phyloP scores from a whole-genome alignment of 2,113 vertebrate species.

The Xiphophorus couchianus region DNA sequence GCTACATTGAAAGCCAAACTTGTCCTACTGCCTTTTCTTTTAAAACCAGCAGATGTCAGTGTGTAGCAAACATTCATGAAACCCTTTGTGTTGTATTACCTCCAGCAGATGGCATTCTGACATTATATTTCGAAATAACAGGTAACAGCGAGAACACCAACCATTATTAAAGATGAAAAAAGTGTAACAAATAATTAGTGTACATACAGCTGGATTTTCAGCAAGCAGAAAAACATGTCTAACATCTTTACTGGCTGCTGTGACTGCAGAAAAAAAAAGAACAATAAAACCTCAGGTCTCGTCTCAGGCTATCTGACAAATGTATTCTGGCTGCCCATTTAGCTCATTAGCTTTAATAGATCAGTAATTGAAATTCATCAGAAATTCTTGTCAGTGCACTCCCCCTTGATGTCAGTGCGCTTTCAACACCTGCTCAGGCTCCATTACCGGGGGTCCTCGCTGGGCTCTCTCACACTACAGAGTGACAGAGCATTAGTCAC shows the following conservation, averaged over 20 bases:
- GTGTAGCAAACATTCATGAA: neutral
- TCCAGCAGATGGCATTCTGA: slow-evolving; percentile 60
- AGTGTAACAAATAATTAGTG: neutral
- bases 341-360: slow-evolving; percentile 95
- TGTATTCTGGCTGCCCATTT: slow-evolving; percentile 89
- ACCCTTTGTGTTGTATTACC: neutral
- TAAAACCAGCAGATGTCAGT: slow-evolving; percentile 51
- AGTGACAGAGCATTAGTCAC: slow-evolving; percentile 96
- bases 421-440: slow-evolving; percentile 88
- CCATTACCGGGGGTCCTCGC: slow-evolving; percentile 90
- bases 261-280: slow-evolving; percentile 1
- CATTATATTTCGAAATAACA: neutral
- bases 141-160: neutral
- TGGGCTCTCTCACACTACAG: slow-evolving; percentile 87
- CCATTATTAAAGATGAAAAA: slow-evolving; percentile 17
- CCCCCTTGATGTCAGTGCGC: slow-evolving; percentile 86
- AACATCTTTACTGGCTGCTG: neutral
- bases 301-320: slow-evolving; percentile 65
- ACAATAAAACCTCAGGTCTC: slow-evolving; percentile 37
- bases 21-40: slow-evolving; percentile 3
- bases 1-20: too few species aligned
- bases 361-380: slow-evolving; percentile 98
- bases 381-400: slow-evolving; percentile 92
- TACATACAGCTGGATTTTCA: neutral
- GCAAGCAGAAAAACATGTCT: neutral